Evolutionary conservation across 2,797 vertebrate genomes (phyloP), one percentile per base, ranked within the genome.

Genomic region (Trichosurus vulpecula): DNA sequence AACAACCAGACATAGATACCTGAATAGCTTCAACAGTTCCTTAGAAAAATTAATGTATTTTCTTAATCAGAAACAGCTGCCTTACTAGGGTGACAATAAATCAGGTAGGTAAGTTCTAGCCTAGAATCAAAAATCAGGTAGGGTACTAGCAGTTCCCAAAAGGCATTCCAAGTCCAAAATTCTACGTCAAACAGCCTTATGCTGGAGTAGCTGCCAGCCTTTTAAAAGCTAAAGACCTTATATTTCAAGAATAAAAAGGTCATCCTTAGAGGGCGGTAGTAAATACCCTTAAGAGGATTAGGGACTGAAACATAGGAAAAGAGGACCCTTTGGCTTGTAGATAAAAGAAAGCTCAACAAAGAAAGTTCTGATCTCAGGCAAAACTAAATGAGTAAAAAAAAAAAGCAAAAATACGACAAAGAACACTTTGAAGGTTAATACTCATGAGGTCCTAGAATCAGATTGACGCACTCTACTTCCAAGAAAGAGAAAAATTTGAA

Each of bases 261-360:
- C 58, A 53, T 25, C 8, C 90, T 92, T 92, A 90, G 27, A 52
- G 8, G 1, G 30, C 58, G 22, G 56, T 93, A 47, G 74, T 11
- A 81, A 47, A 81, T 47, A 81, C 22, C 47, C 66, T 81, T 81
- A 87, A 96, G 58, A 22, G 30, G 30, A 61, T 90, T 95, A 53
- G 52, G 31, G 29, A 52, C 1, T 54, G 31, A 90, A 90, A 52
- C 92, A 0, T 11, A 56, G 14, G 52, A 90, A n/a, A 0, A 0
- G 19, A 81, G 30, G n/a, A 52, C 35, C 66, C 53, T 90, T 97
- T 91, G 66, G 54, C 87, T 41, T 47, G 22, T 61, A 54, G 94
- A 91, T 90, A 96, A 97, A 4, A 14, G 87, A 13, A 93, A 90
- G 91, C 25, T 94, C 89, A 61, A 90, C 51, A 92, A 95, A 56